Conservation (phyloP, 1,140 invertebrate genomes). For the Eulimnadia texana region DNA sequence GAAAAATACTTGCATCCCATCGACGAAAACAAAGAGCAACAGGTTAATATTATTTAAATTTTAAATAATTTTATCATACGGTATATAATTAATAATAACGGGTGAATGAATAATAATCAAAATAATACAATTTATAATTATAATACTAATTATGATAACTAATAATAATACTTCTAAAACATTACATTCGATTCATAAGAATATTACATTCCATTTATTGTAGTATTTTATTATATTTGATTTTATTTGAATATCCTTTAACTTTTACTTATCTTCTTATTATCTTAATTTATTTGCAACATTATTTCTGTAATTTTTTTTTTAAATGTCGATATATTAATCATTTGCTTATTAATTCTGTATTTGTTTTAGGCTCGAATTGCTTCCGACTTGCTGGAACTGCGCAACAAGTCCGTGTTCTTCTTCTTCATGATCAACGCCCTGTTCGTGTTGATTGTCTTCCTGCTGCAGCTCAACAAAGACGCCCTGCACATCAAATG, state of each 20-base stretch:
- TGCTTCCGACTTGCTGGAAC: slow-evolving; percentile 71
- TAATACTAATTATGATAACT: too few species aligned
- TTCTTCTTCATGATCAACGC: slow-evolving; percentile 99
- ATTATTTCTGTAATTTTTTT: not conserved
- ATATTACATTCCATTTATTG: too few species aligned
- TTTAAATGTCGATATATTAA: too few species aligned
- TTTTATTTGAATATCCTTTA: too few species aligned
- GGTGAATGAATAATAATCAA: too few species aligned
- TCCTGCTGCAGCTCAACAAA: slow-evolving; percentile 95
- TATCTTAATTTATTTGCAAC: too few species aligned
- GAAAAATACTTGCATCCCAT: slow-evolving; percentile 88
- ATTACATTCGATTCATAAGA: too few species aligned
- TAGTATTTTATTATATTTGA: too few species aligned
- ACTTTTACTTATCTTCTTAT: not conserved
- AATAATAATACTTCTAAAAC: too few species aligned
- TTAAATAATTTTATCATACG: too few species aligned
- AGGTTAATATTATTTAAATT: slow-evolving; percentile 44
- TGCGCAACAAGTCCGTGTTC: slow-evolving; percentile 92
- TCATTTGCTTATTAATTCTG: slow-evolving; percentile 2
- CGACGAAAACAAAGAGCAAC: slow-evolving; percentile 77
- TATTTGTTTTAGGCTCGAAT: slow-evolving; percentile 52
- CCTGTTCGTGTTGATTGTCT: slow-evolving; percentile 94
- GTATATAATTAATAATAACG: too few species aligned
- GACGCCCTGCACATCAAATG: slow-evolving; percentile 87
- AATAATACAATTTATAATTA: too few species aligned